A percentile compares a stretch with the other conserved stretches of the same genome.
Evolutionary conservation across 2,797 vertebrate genomes (phyloP).

Genomic region (Sebastes hubbsi): DNA sequence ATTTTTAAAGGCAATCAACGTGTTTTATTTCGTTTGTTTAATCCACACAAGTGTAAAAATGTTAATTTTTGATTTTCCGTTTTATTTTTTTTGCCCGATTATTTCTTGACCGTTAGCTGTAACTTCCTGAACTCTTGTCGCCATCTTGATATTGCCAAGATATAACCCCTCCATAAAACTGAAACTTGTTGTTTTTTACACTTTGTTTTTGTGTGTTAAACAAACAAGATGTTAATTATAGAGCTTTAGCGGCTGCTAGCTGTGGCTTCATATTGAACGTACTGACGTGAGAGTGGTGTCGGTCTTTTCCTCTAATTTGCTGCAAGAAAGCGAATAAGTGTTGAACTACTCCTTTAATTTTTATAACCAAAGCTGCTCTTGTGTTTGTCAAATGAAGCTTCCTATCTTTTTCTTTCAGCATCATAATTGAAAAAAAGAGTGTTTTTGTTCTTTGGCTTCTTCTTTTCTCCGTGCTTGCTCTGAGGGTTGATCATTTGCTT

Average conservation of each 20-base stretch:
- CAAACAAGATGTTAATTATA: not conserved
- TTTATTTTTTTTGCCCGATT: not conserved
- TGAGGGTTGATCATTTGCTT: not conserved
- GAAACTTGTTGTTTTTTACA: accelerated
- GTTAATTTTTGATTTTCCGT: not conserved
- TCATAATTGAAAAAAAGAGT: not conserved
- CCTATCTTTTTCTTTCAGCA: constrained; percentile 38
- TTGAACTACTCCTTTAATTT: not conserved
- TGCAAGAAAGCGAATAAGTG: not conserved
- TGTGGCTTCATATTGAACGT: not conserved
- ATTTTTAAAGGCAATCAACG: not conserved
- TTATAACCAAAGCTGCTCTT: not conserved
- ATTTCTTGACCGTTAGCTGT: not conserved
- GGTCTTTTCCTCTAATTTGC: accelerated
- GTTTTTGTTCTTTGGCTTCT: not conserved
- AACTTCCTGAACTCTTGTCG: not conserved
- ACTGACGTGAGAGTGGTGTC: not conserved
- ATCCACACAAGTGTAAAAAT: not conserved
- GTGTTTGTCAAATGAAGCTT: not conserved
- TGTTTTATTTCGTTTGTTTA: not conserved
- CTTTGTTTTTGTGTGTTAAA: too few relatives aligned
- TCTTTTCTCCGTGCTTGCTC: not conserved
- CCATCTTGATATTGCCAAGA: not conserved
- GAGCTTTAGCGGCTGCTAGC: too few relatives aligned
- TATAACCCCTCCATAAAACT: too few relatives aligned